Evolutionary conservation across 2,888 invertebrate species (phyloP), one percentile per base, ranked within the genome.

Genomic region (Hartigia nigra): DNA sequence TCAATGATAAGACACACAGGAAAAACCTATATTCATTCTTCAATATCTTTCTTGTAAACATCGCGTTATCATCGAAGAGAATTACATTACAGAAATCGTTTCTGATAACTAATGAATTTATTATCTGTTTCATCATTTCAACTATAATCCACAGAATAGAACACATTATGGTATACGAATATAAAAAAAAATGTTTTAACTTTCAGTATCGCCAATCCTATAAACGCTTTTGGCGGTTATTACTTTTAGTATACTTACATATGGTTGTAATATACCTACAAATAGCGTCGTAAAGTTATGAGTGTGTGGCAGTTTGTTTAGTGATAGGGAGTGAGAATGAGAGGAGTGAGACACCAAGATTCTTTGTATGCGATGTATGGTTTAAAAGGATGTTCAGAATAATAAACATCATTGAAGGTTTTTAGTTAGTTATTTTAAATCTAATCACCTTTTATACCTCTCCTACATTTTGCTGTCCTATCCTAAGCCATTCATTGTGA

Each of bases 331-430:
- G 83, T 82, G 84, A 84, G 85, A 85, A 82, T 83, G 84, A 83
- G 83, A 84, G 84, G 82, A 83, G 84, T 83, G 86, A 84, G 83
- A 84, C 81, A 85, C 84, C 79, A 81, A 80, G 74, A 76, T 69
- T 78, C 76, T 70, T 80, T 90, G 89, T 90, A 89, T 81, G 84
- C 86, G 84, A 88, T 90, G 89, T 89, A 88, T 86, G 88, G 88
- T 83, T 85, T 82, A 84, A 84, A 86, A 86, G 85, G 81, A 87
- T 87, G 82, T 82, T 82, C 82, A 85, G 88, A 85, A 86, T 88
- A 90, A 91, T 90, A 90, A 91, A 90, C 82, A 88, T 88, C 87
- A 84, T 90, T 87, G 85, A 90, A 88, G 88, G 87, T 88, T 86
- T 89, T 89, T 86, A 86, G 87, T 86, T 86, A 89, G 88, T 90